phyloP scores from a whole-genome alignment of 2,888 invertebrate species.

The Schizotus pectinicornis region DNA sequence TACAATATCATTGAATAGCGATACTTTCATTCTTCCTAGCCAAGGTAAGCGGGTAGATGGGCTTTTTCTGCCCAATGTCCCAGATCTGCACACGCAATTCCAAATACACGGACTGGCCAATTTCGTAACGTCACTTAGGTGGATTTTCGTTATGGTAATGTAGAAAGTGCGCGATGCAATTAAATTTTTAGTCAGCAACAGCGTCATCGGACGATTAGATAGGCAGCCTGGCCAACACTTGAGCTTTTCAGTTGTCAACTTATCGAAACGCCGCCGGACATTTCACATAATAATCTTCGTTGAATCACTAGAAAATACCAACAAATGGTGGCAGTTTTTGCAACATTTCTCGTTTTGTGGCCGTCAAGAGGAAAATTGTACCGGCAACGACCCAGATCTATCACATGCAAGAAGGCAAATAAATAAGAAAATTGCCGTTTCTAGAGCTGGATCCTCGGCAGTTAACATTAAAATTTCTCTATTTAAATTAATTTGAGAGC shows the following conservation, averaged over 20 bases:
- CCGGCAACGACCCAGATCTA: too few species aligned
- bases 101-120: neutral
- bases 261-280: neutral
- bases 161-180: conserved; percentile 15
- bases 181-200: conserved; percentile 6
- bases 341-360: conserved; percentile 9
- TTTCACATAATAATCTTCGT: neutral
- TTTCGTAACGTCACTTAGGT: conserved; percentile 12
- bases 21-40: conserved; percentile 35
- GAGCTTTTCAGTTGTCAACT: conserved; percentile 30
- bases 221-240: conserved; percentile 20
- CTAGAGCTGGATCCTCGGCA: too few species aligned
- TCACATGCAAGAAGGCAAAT: conserved; percentile 5
- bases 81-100: conserved; percentile 10
- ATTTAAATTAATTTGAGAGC: neutral
- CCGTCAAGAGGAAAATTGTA: neutral
- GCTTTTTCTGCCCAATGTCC: conserved; percentile 21
- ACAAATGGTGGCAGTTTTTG: too few species aligned
- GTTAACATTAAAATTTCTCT: conserved; percentile 5
- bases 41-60: conserved; percentile 37
- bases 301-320: neutral
- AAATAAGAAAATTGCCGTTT: conserved; percentile 9
- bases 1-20: conserved; percentile 26
- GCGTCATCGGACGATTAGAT: conserved; percentile 3
- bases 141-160: conserved; percentile 15